phyloP scores from a whole-genome alignment of 1,140 invertebrate species.

The Drosophila kohkoa region DNA sequence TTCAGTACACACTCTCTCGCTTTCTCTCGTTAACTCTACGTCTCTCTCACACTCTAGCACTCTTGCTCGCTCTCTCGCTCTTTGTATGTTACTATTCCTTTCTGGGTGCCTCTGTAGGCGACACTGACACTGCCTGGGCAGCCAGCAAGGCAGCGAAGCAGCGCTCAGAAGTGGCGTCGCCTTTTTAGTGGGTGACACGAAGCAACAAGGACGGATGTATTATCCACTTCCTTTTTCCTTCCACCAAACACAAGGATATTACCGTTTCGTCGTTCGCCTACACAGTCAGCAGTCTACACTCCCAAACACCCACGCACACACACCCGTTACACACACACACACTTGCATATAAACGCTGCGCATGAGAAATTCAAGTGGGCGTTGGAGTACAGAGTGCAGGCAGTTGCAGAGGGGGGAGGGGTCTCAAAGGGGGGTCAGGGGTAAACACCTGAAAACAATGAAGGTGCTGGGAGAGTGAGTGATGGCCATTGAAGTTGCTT shows the following conservation, averaged over 20 bases:
- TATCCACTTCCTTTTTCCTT: conserved; percentile 85
- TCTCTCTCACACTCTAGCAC: background rate
- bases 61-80: conserved; percentile 27
- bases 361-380: conserved; percentile 29
- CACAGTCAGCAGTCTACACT: conserved; percentile 33
- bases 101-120: conserved; percentile 44
- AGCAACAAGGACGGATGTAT: conserved; percentile 85
- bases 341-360: conserved; percentile 22
- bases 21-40: conserved; percentile 2
- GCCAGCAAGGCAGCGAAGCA: conserved; percentile 21
- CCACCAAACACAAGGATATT: conserved; percentile 85
- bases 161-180: conserved; percentile 75
- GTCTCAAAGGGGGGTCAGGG: conserved; percentile 7
- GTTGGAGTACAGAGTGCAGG: conserved; percentile 2
- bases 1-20: conserved; percentile 18
- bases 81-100: conserved; percentile 37
- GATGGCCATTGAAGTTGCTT: conserved; percentile 26
- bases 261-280: conserved; percentile 84
- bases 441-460: conserved; percentile 51
- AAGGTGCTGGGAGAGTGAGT: background rate
- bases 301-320: conserved; percentile 16
- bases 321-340: background rate
- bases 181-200: conserved; percentile 85
- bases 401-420: background rate
- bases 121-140: conserved; percentile 29